phyloP scores from a whole-genome alignment of 2,888 invertebrate genomes.

The Phortica okadai region DNA sequence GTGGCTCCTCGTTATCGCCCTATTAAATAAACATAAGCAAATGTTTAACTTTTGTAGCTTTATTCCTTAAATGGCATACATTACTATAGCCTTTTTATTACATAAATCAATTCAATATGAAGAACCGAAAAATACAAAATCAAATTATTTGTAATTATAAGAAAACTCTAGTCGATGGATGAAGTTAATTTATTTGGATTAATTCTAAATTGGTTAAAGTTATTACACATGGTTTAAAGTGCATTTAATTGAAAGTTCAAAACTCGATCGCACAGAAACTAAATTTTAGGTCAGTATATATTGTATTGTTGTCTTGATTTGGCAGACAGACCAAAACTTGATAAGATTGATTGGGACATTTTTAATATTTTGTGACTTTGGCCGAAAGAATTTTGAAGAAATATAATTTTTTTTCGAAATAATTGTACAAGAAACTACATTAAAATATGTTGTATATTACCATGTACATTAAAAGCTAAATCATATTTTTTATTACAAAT shows the following conservation, averaged over 20 bases:
- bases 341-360: conserved; percentile 19
- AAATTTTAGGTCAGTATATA: conserved; percentile 5
- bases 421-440: conserved; percentile 21
- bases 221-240: conserved; percentile 32
- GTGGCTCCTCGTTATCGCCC: no score
- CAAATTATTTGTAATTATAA: not conserved
- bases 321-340: not conserved
- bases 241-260: conserved; percentile 24
- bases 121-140: conserved; percentile 2
- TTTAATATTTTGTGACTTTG: no score
- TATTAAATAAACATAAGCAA: not conserved
- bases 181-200: conserved; percentile 18
- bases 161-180: conserved; percentile 16
- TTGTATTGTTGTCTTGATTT: not conserved
- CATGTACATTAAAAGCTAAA: conserved; percentile 29
- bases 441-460: conserved; percentile 3
- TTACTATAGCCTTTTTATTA: not conserved
- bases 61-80: conserved; percentile 5
- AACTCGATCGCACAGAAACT: conserved; percentile 27
- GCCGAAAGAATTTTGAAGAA: no score
- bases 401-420: conserved; percentile 25
- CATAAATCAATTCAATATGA: not conserved
- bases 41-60: not conserved
- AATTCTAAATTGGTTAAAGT: conserved; percentile 25
- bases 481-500: conserved; percentile 16